These are phyloP conservation scores for Chionoecetes opilio DNA, from an alignment of 1,140 invertebrate species.

Conservation along the genomic window DNA sequence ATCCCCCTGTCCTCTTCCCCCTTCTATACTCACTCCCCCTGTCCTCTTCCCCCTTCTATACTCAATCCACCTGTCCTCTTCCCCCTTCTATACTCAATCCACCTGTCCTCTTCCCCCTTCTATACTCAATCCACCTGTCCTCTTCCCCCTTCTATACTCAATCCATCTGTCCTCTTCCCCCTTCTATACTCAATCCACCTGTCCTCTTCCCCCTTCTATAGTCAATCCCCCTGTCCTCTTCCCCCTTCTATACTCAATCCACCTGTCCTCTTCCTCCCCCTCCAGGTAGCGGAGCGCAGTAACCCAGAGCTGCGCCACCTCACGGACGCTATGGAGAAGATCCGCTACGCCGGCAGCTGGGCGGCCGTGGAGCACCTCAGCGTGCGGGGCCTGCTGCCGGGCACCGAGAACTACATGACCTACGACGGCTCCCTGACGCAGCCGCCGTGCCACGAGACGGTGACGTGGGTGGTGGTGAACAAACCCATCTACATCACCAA, in stretches of 20 bases:
- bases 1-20: background rate
- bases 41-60: background rate
- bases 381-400: constrained; percentile 93
- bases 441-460: constrained; percentile 96
- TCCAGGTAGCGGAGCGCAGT: constrained; percentile 66
- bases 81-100: background rate
- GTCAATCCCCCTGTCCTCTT: background rate
- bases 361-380: constrained; percentile 89
- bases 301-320: constrained; percentile 66
- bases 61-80: too few relatives aligned
- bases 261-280: background rate
- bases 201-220: background rate
- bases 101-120: background rate
- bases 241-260: background rate
- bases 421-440: constrained; percentile 98
- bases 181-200: too few relatives aligned
- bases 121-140: background rate
- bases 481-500: constrained; percentile 98
- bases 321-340: constrained; percentile 78
- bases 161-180: too few relatives aligned
- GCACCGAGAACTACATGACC: constrained; percentile 98
- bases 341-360: constrained; percentile 73
- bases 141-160: too few relatives aligned
- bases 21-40: background rate
- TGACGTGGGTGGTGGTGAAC: constrained; percentile 98